Evolutionary conservation across 1,140 invertebrate genomes (phyloP), one percentile per base, ranked within the genome.

Genomic region (Coenobita brevimanus): DNA sequence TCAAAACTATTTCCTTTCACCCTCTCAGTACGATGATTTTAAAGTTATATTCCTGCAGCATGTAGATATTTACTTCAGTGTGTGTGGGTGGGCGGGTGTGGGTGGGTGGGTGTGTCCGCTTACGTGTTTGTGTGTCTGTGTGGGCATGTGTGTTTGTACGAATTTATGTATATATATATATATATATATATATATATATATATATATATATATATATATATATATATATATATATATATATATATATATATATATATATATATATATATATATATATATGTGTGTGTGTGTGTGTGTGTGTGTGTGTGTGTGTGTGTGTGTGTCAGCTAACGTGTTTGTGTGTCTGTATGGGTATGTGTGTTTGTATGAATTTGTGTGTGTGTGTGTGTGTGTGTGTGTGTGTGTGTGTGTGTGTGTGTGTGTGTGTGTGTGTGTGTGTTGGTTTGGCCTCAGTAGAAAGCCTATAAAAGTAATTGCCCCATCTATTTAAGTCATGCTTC

Each of bases 221-320:
- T 38, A 38, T 75, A 38, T 75, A 38, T 75, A 38, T 75, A 38
- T 75, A 38, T 75, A 38, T 38, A 38, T 75, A 38, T 75, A 38
- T 75, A 75, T 75, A 75, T 75, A 75, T 75, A 75, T 75, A 75
- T 75, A 75, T 75, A 75, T 75, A 75, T 75, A 75, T 75, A 75
- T 75, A 75, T 75, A 75, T 75, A 75, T 75, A 75, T 75, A 75
- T 75, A 75, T 75, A 75, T 75, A 75, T 75, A 75, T 75, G 36
- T 75, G 36, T 75, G 36, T 75, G 36, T 75, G 36, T 75, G 36
- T 75, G 36, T 75, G 36, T 75, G 10, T 75, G 36, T 75, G 36
- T 75, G 36, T 38, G 36, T 75, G 36, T 75, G 36, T 75, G 36
- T 75, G 10, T n/a, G 36, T 15, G 36, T 75, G 10, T 75, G 36